These are phyloP conservation scores for Lethenteron reissneri DNA, from an alignment of 2,113 vertebrate species.

Conservation along the genomic window DNA sequence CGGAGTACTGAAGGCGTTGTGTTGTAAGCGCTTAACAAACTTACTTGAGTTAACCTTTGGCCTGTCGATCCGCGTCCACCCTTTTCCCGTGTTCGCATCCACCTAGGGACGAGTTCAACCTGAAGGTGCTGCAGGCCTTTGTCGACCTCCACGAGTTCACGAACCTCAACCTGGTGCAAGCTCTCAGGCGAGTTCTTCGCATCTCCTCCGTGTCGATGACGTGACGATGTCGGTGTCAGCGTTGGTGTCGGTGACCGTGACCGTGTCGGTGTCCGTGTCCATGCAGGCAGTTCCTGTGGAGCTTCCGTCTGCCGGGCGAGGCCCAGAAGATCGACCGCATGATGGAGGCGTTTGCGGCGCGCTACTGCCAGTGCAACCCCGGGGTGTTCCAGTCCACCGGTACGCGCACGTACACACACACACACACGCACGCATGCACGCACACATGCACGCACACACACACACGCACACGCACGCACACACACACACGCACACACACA, in stretches of 20 bases:
- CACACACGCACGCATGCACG: neutral
- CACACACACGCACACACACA: neutral
- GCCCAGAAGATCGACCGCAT: constrained; percentile 78
- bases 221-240: no score
- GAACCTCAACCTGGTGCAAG: constrained; percentile 69
- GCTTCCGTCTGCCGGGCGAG: constrained; percentile 64
- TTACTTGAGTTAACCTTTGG: no score
- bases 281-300: constrained; percentile 64
- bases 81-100: no score
- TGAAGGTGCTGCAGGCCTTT: constrained; percentile 61
- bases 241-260: no score
- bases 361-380: constrained; percentile 59
- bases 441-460: neutral
- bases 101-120: constrained; percentile 55
- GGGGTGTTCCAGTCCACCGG: constrained; percentile 71
- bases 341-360: constrained; percentile 76
- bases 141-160: constrained; percentile 78
- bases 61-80: no score
- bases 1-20: no score
- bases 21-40: no score
- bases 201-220: no score
- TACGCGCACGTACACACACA: constrained; percentile 6
- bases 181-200: constrained; percentile 35
- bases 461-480: neutral
- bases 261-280: no score